These are phyloP conservation scores for Entomyzon cyanotis DNA, from an alignment of 2,113 vertebrate species.

Conservation along the genomic window DNA sequence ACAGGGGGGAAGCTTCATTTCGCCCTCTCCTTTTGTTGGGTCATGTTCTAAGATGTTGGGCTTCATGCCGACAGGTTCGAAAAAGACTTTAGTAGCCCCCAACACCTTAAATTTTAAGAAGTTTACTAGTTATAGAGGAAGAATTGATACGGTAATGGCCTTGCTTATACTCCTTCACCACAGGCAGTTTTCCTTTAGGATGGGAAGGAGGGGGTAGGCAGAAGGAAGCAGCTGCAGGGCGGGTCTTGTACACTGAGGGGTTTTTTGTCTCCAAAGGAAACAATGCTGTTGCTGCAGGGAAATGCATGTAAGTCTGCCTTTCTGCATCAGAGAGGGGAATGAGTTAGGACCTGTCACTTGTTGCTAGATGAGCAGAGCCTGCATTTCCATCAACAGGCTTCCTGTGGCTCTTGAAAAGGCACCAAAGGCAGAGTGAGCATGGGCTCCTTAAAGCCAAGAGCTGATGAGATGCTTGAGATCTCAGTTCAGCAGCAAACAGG, in stretches of 20 bases:
- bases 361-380: neutral
- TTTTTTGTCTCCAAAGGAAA: neutral
- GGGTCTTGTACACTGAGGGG: neutral
- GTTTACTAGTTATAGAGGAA: neutral
- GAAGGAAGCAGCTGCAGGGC: constrained; percentile 50
- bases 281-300: neutral
- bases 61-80: neutral
- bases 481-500: neutral
- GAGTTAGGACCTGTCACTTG: neutral
- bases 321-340: neutral
- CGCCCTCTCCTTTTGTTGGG: rapidly evolving
- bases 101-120: neutral
- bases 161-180: neutral
- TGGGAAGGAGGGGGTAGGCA: neutral
- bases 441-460: neutral
- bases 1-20: neutral
- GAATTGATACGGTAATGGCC: neutral
- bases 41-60: neutral
- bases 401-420: neutral
- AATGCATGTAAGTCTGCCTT: neutral
- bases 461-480: neutral
- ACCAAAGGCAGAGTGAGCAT: neutral
- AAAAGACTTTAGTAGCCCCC: neutral
- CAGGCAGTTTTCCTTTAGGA: neutral
- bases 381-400: neutral